Evolutionary conservation across 2,888 invertebrate genomes (phyloP).

Genomic region (Lissocephala sabroskyi): DNA sequence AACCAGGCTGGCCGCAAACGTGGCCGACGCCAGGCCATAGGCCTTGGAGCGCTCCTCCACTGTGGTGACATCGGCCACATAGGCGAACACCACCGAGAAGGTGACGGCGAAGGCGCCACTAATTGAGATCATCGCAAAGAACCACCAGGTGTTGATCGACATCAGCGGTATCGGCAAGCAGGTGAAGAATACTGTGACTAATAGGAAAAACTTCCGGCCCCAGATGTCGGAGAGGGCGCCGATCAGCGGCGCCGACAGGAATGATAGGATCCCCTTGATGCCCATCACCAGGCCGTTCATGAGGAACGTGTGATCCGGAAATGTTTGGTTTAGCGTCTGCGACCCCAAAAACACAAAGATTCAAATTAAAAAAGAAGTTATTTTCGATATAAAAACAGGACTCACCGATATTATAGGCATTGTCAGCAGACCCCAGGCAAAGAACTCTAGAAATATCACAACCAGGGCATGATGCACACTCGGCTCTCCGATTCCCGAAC

Average conservation of each 20-base stretch:
- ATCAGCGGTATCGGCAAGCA: conserved; percentile 99
- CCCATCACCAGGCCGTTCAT: conserved; percentile 99
- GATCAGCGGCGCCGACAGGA: conserved; percentile 96
- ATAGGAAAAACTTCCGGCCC: conserved; percentile 97
- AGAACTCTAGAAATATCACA: conserved; percentile 99
- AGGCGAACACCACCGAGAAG: conserved; percentile 99
- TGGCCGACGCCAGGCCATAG: conserved; percentile 98
- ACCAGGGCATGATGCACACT: conserved; percentile 98
- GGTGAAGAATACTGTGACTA: conserved; percentile 98
- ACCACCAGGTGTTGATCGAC: conserved; percentile 99
- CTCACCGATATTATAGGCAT: conserved; percentile 90
- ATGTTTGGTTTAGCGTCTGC: conserved; percentile 93
- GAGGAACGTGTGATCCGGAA: conserved; percentile 96
- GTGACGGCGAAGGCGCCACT: conserved; percentile 99
- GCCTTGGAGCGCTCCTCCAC: conserved; percentile 95
- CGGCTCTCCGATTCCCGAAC: conserved; percentile 92
- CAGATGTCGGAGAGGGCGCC: conserved; percentile 98
- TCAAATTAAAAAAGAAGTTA: neutral
- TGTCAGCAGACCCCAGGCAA: conserved; percentile 99
- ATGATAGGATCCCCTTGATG: conserved; percentile 97
- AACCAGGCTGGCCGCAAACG: conserved; percentile 99
- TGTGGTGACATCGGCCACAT: conserved; percentile 99
- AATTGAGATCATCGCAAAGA: conserved; percentile 99
- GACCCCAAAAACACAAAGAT: too few species aligned
- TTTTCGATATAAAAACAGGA: neutral